Conservation (phyloP, 2,888 invertebrate species). For the Lathronympha strigana region DNA sequence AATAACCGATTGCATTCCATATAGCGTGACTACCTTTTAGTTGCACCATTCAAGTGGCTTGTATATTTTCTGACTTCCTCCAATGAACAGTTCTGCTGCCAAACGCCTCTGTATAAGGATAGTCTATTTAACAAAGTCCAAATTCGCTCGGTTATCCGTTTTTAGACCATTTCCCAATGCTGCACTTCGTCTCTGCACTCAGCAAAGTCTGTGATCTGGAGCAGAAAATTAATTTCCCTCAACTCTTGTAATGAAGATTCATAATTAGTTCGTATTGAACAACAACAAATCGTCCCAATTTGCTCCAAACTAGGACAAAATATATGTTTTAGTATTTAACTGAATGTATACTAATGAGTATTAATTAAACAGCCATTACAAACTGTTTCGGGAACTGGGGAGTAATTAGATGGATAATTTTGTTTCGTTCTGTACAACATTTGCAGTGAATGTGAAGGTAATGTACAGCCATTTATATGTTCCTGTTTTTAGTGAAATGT, state of each 20-base stretch:
- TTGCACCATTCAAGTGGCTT: too few species aligned
- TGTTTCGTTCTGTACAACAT: constrained; percentile 8
- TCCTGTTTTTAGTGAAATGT: not conserved
- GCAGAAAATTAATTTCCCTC: constrained; percentile 45
- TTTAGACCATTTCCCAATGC: too few species aligned
- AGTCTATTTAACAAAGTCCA: too few species aligned
- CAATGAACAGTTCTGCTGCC: too few species aligned
- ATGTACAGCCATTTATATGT: not conserved
- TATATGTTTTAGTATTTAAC: constrained; percentile 17
- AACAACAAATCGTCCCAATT: constrained; percentile 31
- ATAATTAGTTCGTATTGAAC: constrained; percentile 53
- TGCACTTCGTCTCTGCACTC: too few species aligned
- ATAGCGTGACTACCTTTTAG: too few species aligned
- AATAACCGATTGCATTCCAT: too few species aligned
- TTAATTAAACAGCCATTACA: constrained; percentile 25
- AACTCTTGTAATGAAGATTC: constrained; percentile 54
- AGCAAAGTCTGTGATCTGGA: constrained; percentile 45
- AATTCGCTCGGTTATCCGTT: too few species aligned
- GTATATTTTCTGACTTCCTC: too few species aligned
- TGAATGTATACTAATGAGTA: constrained; percentile 28
- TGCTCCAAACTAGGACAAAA: constrained; percentile 18
- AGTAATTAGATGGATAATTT: constrained; percentile 19
- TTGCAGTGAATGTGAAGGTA: constrained; percentile 4
- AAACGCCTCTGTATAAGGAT: too few species aligned
- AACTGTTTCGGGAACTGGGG: constrained; percentile 13